phyloP scores from a whole-genome alignment of 2,797 vertebrate genomes.

The Gymnothorax javanicus region DNA sequence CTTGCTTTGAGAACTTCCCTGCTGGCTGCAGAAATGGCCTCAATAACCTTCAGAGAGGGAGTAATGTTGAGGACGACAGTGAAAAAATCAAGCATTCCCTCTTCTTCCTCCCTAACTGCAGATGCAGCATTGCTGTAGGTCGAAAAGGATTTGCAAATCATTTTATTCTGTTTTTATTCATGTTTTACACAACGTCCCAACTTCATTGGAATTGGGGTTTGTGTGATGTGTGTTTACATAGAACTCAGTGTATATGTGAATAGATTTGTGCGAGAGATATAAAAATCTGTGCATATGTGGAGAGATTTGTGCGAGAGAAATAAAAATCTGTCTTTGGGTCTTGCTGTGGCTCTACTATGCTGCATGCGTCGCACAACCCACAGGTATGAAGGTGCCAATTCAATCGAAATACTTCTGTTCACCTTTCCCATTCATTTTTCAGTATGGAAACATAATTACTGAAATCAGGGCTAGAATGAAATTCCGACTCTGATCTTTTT shows the following conservation, averaged over 20 bases:
- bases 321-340: background rate
- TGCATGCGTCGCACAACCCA: background rate
- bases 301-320: background rate
- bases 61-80: background rate
- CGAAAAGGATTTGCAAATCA: too few relatives aligned
- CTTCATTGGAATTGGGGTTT: too few relatives aligned
- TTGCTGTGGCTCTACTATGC: background rate
- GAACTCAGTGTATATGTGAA: too few relatives aligned
- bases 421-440: background rate
- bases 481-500: background rate
- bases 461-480: constrained; percentile 2
- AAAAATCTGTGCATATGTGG: background rate
- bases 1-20: background rate
- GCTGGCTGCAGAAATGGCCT: background rate
- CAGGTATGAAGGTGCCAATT: background rate
- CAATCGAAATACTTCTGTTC: background rate
- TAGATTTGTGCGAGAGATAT: background rate
- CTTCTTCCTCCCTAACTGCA: background rate
- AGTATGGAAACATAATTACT: background rate
- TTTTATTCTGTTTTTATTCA: too few relatives aligned
- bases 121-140: background rate
- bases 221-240: background rate
- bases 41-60: background rate
- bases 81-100: background rate
- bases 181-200: too few relatives aligned